phyloP scores from a whole-genome alignment of 2,113 vertebrate genomes.

The Cacatua alba region DNA sequence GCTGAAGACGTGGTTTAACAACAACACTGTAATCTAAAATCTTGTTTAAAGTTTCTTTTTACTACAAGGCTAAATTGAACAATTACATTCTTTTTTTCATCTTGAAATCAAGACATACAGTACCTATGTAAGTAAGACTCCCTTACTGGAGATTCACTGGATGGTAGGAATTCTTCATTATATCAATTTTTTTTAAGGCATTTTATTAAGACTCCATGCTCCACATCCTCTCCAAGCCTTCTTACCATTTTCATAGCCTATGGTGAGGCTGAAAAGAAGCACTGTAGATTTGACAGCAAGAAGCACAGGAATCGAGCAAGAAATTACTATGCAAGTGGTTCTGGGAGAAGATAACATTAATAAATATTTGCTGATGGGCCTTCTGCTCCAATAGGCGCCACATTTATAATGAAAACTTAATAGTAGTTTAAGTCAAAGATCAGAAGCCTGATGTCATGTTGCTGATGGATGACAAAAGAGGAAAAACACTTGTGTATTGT shows the following conservation, averaged over 20 bases:
- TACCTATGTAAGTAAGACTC: background rate
- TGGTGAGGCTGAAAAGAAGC: constrained; percentile 55
- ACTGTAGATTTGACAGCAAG: constrained; percentile 48
- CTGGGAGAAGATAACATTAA: constrained; percentile 41
- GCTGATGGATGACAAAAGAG: background rate
- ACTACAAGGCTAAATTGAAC: background rate
- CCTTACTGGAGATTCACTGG: background rate
- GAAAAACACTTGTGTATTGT: background rate
- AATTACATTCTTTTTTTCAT: background rate
- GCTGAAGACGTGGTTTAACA: background rate
- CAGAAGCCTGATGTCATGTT: background rate
- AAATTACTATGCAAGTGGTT: constrained; percentile 66
- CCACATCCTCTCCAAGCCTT: constrained; percentile 13
- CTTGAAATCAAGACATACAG: background rate
- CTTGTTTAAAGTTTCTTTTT: background rate
- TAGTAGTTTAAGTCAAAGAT: background rate
- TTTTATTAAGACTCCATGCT: constrained; percentile 44
- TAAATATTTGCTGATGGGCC: constrained; percentile 59
- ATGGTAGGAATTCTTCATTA: constrained; percentile 15
- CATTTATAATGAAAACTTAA: constrained; percentile 45
- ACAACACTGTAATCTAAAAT: background rate
- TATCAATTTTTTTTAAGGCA: background rate
- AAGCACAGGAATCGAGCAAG: constrained; percentile 44
- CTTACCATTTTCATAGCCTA: constrained; percentile 56
- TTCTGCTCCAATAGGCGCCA: constrained; percentile 25